Evolutionary conservation across 2,888 invertebrate species (phyloP).

Genomic region (Pegoplata infirma): DNA sequence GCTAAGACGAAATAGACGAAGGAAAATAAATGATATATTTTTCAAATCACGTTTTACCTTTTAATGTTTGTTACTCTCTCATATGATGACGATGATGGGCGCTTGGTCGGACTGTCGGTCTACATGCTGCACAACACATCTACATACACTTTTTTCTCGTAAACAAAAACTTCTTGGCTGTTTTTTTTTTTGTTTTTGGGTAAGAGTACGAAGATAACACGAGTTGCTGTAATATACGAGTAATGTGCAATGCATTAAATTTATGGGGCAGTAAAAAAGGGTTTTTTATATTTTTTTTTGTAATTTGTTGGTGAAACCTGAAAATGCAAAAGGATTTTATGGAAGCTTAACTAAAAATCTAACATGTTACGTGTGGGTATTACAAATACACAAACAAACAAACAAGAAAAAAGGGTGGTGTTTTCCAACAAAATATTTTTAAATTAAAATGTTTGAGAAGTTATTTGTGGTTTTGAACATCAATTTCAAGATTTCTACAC

Average conservation of each 20-base stretch:
- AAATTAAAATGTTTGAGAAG: neutral
- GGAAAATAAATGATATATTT: constrained; percentile 46
- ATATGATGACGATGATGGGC: no score
- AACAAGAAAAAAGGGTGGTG: neutral
- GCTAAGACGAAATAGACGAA: constrained; percentile 15
- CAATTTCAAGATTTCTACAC: no score
- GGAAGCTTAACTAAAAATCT: constrained; percentile 28
- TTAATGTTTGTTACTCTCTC: constrained; percentile 41
- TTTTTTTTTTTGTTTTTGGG: constrained; percentile 1
- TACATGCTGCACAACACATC: constrained; percentile 33
- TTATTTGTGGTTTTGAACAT: neutral
- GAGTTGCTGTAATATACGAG: constrained; percentile 27
- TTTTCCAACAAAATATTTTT: neutral
- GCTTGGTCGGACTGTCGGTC: no score
- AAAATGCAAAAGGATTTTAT: constrained; percentile 22
- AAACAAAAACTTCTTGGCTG: neutral
- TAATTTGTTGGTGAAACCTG: constrained; percentile 24
- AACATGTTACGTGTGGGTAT: constrained; percentile 12
- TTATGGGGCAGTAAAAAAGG: constrained; percentile 47
- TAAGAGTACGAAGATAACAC: neutral
- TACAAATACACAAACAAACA: neutral
- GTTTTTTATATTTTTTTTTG: constrained; percentile 27
- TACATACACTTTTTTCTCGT: constrained; percentile 5
- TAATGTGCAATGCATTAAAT: constrained; percentile 37
- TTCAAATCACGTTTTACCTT: constrained; percentile 57